Conservation (phyloP, 2,797 vertebrate genomes). For the Hypotaenidia okinawae region DNA sequence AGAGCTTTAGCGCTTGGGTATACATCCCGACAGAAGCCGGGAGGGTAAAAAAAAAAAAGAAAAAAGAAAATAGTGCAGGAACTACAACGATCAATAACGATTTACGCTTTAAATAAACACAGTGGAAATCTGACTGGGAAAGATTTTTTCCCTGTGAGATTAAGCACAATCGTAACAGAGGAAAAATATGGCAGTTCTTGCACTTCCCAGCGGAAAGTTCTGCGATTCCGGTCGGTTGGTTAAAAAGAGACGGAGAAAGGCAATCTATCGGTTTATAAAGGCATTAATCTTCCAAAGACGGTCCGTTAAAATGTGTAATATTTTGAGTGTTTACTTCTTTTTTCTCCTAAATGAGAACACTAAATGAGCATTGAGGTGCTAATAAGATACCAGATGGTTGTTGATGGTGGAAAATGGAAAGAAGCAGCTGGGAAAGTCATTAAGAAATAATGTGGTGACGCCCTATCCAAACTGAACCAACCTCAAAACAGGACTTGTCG, state of each 20-base stretch:
- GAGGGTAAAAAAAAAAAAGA: neutral
- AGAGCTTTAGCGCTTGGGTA: neutral
- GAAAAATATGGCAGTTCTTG: neutral
- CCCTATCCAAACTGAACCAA: slow-evolving; percentile 88
- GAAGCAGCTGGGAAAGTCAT: slow-evolving; percentile 89
- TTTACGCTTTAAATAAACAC: neutral
- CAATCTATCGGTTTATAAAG: slow-evolving; percentile 17
- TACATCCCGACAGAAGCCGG: neutral
- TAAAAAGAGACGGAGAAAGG: neutral
- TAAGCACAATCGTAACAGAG: neutral
- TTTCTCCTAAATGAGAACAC: slow-evolving; percentile 79
- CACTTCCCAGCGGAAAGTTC: neutral
- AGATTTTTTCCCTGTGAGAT: neutral
- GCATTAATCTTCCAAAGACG: slow-evolving; percentile 31
- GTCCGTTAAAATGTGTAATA: slow-evolving; percentile 59
- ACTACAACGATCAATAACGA: neutral
- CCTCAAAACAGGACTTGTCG: slow-evolving; percentile 82
- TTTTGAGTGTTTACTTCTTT: slow-evolving; percentile 74
- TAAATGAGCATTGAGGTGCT: slow-evolving; percentile 89
- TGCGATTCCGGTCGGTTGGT: neutral
- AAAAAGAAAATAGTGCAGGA: neutral
- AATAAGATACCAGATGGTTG: slow-evolving; percentile 91
- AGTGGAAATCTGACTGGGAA: neutral
- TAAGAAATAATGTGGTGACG: slow-evolving; percentile 92
- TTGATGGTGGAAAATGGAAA: slow-evolving; percentile 88